These are phyloP conservation scores for Drosophila aff. DNA, from an alignment of 1,140 invertebrate genomes.

Conservation along the genomic window DNA sequence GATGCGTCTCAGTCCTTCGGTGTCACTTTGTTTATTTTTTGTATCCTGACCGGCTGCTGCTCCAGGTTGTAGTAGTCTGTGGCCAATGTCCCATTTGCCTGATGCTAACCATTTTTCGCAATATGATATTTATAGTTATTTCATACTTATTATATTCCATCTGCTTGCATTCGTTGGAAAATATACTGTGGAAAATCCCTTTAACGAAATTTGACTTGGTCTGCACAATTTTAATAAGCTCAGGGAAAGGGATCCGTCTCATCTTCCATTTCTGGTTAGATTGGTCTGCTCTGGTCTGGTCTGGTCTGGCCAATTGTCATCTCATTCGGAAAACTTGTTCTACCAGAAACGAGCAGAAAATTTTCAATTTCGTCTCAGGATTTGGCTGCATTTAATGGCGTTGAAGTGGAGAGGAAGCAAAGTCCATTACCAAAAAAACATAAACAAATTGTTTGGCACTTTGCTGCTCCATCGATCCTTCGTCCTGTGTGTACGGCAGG, in stretches of 20 bases:
- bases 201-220: conserved; percentile 64
- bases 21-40: conserved; percentile 2
- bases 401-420: conserved; percentile 27
- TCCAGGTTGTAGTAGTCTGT: conserved; percentile 6
- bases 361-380: conserved; percentile 71
- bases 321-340: conserved; percentile 74
- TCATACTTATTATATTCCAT: conserved; percentile 81
- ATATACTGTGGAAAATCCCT: conserved; percentile 22
- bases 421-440: conserved; percentile 55
- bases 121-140: conserved; percentile 82
- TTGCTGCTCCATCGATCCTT: conserved; percentile 8
- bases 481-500: conserved; percentile 1
- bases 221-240: conserved; percentile 71
- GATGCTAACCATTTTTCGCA: conserved; percentile 69
- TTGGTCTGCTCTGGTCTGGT: not conserved
- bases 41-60: not conserved
- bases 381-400: conserved; percentile 72
- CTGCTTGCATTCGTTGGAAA: conserved; percentile 39
- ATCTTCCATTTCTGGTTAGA: conserved; percentile 14
- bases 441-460: conserved; percentile 79
- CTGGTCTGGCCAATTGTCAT: conserved; percentile 56
- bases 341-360: conserved; percentile 70
- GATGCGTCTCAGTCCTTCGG: not conserved
- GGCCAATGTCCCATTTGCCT: conserved; percentile 37
- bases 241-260: conserved; percentile 3